These are phyloP conservation scores for Drosophila busckii DNA, from an alignment of 1,140 invertebrate species.

Conservation along the genomic window DNA sequence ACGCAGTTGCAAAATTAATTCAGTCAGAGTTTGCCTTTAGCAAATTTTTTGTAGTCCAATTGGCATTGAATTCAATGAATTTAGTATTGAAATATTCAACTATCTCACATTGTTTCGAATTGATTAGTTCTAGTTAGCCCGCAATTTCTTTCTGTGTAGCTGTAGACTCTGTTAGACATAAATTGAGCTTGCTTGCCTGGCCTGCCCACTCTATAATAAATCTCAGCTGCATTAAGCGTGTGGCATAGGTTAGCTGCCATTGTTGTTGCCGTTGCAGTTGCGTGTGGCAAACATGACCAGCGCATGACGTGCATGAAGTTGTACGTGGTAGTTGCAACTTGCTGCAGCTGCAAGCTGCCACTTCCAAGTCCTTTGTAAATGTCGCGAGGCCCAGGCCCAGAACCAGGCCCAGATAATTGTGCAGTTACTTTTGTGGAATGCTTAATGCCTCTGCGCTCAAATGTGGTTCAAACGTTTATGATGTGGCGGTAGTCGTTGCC, in stretches of 20 bases:
- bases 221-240: slow-evolving; percentile 3
- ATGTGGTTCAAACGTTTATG: slow-evolving; percentile 68
- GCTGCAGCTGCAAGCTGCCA: slow-evolving; percentile 18
- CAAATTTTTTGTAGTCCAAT: too few species aligned
- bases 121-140: too few species aligned
- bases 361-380: slow-evolving; percentile 42
- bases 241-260: slow-evolving; percentile 42
- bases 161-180: too few species aligned
- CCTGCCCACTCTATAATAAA: slow-evolving; percentile 3
- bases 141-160: too few species aligned
- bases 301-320: slow-evolving; percentile 27
- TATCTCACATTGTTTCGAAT: too few species aligned
- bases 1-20: too few species aligned
- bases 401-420: slow-evolving; percentile 18
- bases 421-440: slow-evolving; percentile 69
- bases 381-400: slow-evolving; percentile 45
- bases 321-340: slow-evolving; percentile 50
- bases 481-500: slow-evolving; percentile 37
- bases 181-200: too few species aligned
- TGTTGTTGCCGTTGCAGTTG: slow-evolving; percentile 21
- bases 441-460: slow-evolving; percentile 72
- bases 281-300: slow-evolving; percentile 44
- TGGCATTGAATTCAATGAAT: too few species aligned
- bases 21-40: too few species aligned
- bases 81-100: too few species aligned